phyloP scores from a whole-genome alignment of 1,140 invertebrate species.

The Limonius californicus region DNA sequence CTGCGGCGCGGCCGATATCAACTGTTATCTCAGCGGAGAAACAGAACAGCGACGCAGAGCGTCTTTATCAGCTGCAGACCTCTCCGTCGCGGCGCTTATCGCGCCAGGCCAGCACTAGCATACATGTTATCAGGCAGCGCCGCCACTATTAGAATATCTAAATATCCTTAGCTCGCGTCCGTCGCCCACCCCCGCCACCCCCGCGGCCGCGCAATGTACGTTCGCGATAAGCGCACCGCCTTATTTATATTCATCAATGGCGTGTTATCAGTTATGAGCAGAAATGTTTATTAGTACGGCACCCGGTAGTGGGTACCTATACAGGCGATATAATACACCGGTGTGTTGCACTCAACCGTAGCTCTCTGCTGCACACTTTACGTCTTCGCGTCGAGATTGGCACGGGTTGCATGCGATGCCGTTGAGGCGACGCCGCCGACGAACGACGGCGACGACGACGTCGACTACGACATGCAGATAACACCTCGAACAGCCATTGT shows the following conservation, averaged over 20 bases:
- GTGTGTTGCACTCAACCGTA: constrained; percentile 1
- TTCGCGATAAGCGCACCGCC: constrained; percentile 41
- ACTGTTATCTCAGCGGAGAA: constrained; percentile 36
- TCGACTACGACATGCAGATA: too few relatives aligned
- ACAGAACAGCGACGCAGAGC: constrained; percentile 39
- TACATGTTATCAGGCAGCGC: constrained; percentile 43
- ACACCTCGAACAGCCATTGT: too few relatives aligned
- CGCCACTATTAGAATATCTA: constrained; percentile 50
- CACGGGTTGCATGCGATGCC: neutral
- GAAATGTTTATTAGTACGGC: constrained; percentile 44
- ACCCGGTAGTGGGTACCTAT: constrained; percentile 15
- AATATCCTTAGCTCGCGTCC: constrained; percentile 43
- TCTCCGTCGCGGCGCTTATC: constrained; percentile 44
- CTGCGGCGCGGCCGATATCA: constrained; percentile 38
- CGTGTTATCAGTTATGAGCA: constrained; percentile 46
- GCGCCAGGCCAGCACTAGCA: constrained; percentile 42
- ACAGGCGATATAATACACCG: constrained; percentile 15
- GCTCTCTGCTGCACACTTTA: constrained; percentile 8
- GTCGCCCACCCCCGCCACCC: constrained; percentile 19
- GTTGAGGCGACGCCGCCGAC: neutral
- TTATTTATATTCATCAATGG: constrained; percentile 50
- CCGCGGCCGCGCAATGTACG: constrained; percentile 36
- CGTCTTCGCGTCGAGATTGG: neutral
- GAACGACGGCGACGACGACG: neutral
- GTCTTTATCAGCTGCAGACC: constrained; percentile 43